Base-by-base conservation (phyloP, 1,140 invertebrate genomes). In the Cardiocondyla obscurior region DNA sequence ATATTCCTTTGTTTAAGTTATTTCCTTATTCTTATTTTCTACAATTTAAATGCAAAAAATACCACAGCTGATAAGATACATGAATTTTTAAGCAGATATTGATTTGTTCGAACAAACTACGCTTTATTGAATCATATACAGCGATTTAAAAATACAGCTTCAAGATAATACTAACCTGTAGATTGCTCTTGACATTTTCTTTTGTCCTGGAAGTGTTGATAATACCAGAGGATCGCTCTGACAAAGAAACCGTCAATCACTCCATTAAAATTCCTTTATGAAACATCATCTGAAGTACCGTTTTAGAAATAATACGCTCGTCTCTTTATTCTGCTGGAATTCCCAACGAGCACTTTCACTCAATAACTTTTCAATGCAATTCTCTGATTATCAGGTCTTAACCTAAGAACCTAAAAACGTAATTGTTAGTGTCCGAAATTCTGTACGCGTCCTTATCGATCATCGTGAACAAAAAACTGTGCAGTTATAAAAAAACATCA, bases 271-370 rank as follows among this genome's bases (percentile, higher is more conserved):
- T 28, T 53, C 60, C 60, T 0, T 60, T 12, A 30, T 12, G 39
- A 3, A 25, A 74, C n/a, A 39, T 53, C 53, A 39, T 3, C 39
- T 28, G 22, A n/a, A 39, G 39, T 6, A 16, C 22, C 30, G 3
- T 7, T 77, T 65, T 22, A 67, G 16, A 22, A 22, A 46, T 22
- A 8, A 5, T 12, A 5, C 39, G 51, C 58, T 67, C 58, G 10
- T 69, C 69, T 53, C 53, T 67, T 79, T 53, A 28, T 28, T 76
- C 10, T 22, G 44, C 67, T n/a, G 19, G 19, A 83, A 62, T 77
- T 49, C 22, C 46, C 22, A 57, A 57, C 6, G 51, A 65, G 65
- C 49, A 91, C 91, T 92, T 92, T 92, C 90, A 91, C 91, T 87
- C 81, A 77, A 85, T 12, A 69, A 44, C 82, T 88, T 88, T 89